Evolutionary conservation across 2,797 vertebrate genomes (phyloP), one percentile per base, ranked within the genome.

Genomic region (Acrossocheilus wenchowensis): DNA sequence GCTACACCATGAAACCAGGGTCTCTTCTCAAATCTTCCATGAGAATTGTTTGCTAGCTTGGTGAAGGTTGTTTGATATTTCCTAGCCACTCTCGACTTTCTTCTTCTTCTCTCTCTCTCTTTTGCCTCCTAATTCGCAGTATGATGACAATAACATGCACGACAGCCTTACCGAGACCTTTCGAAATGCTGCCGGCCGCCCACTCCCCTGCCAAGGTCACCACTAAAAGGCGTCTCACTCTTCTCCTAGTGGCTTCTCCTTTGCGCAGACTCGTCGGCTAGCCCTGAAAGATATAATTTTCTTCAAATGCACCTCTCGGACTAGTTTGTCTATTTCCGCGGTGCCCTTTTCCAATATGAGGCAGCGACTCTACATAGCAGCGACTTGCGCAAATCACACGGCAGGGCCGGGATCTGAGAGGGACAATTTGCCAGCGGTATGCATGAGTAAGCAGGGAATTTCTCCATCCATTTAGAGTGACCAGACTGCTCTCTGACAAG

Each of bases 381-480:
- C 88, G 89, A 92, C 94, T 93, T 89, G 90, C 92, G 92, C 94
- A 93, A 94, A 94, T 94, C 93, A 94, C 93, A 92, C 87, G 41
- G 92, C 84, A 74, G 90, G 91, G 89, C 93, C 85, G 81, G 92
- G 91, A 92, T 94, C 90, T 90, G 91, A 93, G 93, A 91, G 94
- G 92, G 92, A 94, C 94, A 94, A 95, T 96, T 95, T 96, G 93
- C 94, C 92, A 92, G 92, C 91, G 81, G 92, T 94, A 95, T 95
- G 95, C 94, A 95, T 94, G 95, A 95, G 93, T 93, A 93, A 94
- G 94, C 94, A 94, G 91, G 93, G 91, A 92, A 94, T 94, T 90
- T 94, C 92, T 91, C 93, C 94, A 92, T 94, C 94, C 94, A 95
- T 94, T 91, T 95, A 95, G 92, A 93, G 90, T 93, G 94, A 94